Base-by-base conservation (phyloP, 2,888 invertebrate genomes). In the Macrophya annulata region DNA sequence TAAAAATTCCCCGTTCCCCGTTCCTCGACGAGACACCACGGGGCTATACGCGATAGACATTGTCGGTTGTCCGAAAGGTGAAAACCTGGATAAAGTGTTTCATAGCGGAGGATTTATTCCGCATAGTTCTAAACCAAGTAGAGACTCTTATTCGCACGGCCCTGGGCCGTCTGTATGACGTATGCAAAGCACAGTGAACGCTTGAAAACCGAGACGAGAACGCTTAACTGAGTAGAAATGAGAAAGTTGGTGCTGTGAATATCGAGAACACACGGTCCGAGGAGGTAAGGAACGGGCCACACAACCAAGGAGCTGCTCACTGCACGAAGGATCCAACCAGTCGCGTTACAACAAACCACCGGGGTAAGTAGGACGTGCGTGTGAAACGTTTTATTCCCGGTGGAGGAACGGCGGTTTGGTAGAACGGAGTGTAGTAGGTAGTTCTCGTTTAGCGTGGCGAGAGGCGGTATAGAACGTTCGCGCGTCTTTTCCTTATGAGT, bases 1-100 rank as follows among this genome's bases (percentile, higher is more conserved):
- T 89, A 87, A 90, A 89, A 81, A 51, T 83, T 83, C 68, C 91
- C 89, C 89, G 89, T 91, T 91, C 89, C 88, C 90, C 90, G 90
- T 89, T 91, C 89, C 82, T 82, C 77, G 76, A 81, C 45, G 31
- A 31, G n/a, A 51, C 6, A 51, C 74, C 74, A 74, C 74, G 74
- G 48, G 12, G 43, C 48, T 43, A 21, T 21, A 74, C 72, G 72
- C 45, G 43, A 74, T 45, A 43, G 72, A 74, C 72, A 74, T 74
- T 74, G 72, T 74, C 21, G 43, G 43, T 43, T 74, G 45, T 45
- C 10, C 31, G 59, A 12, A 2, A 68, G 15, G 68, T 37, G 45
- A 45, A 74, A 74, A 74, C 21, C 74, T 74, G 21, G 0, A 51
- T 55, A 31, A 55, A 77, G 77, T 77, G 77, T 55, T 55, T 55